Evolutionary conservation across 1,140 invertebrate genomes (phyloP).

Genomic region (Oreohelix idahoensis): DNA sequence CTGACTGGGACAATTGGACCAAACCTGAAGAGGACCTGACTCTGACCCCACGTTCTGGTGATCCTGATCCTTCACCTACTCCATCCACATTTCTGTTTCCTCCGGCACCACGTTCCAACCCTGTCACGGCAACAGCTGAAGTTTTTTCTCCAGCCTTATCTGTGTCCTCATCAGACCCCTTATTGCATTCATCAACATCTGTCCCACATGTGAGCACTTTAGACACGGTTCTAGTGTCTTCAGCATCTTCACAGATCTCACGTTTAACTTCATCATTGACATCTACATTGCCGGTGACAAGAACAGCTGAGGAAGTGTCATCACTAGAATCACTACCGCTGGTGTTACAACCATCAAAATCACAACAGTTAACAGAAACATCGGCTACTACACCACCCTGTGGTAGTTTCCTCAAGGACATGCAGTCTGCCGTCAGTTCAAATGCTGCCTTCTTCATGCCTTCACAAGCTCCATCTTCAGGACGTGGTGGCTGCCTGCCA

Average conservation of each 20-base stretch:
- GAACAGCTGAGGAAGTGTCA: background rate
- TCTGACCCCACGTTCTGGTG: conserved; percentile 15
- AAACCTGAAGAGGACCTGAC: conserved; percentile 41
- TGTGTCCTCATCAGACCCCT: background rate
- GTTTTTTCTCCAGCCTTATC: background rate
- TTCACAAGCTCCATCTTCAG: background rate
- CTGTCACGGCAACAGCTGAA: background rate
- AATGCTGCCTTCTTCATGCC: background rate
- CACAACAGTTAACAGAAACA: background rate
- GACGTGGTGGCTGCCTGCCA: background rate
- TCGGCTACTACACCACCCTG: background rate
- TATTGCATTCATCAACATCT: background rate
- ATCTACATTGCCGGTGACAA: background rate
- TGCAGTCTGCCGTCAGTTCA: background rate
- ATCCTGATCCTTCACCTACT: conserved; percentile 25
- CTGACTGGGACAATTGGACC: conserved; percentile 47
- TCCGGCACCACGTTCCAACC: background rate
- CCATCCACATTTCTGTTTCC: conserved; percentile 36
- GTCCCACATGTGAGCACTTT: background rate
- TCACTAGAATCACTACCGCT: background rate
- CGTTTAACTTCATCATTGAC: background rate
- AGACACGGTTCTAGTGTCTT: background rate
- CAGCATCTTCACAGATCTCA: background rate
- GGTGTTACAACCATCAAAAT: background rate
- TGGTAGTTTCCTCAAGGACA: background rate